Evolutionary conservation across 2,888 invertebrate genomes (phyloP).

Genomic region (Eupsilia transversa): DNA sequence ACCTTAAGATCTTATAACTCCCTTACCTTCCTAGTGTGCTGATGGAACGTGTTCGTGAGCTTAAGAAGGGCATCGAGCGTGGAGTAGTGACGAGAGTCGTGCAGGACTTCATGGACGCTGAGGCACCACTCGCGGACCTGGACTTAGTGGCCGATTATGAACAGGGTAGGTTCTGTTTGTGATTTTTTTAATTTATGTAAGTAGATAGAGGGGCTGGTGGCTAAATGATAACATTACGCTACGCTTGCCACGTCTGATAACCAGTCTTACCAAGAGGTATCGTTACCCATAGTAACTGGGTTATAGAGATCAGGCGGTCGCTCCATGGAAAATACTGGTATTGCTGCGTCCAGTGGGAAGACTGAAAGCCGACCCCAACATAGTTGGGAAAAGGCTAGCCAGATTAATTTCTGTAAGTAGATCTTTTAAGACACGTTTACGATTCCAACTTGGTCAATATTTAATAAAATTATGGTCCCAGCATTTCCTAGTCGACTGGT

Average conservation of each 20-base stretch:
- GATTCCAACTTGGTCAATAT: too few relatives aligned
- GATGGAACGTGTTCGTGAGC: conserved; percentile 95
- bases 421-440: too few relatives aligned
- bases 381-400: background rate
- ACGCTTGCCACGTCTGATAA: background rate
- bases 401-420: background rate
- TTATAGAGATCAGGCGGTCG: background rate
- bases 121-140: conserved; percentile 92
- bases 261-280: background rate
- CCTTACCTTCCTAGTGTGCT: conserved; percentile 68
- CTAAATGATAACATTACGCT: background rate
- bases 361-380: background rate
- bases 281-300: background rate
- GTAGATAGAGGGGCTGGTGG: background rate
- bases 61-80: conserved; percentile 97
- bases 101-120: conserved; percentile 98
- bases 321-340: background rate
- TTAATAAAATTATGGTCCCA: too few relatives aligned
- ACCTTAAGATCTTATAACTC: background rate
- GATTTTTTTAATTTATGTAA: background rate
- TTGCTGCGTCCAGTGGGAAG: background rate
- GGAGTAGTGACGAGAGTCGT: conserved; percentile 98
- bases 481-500: too few relatives aligned
- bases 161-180: conserved; percentile 72
- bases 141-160: conserved; percentile 98